Conservation (phyloP, 2,888 invertebrate genomes). For the Cataglyphis altisquamis region DNA sequence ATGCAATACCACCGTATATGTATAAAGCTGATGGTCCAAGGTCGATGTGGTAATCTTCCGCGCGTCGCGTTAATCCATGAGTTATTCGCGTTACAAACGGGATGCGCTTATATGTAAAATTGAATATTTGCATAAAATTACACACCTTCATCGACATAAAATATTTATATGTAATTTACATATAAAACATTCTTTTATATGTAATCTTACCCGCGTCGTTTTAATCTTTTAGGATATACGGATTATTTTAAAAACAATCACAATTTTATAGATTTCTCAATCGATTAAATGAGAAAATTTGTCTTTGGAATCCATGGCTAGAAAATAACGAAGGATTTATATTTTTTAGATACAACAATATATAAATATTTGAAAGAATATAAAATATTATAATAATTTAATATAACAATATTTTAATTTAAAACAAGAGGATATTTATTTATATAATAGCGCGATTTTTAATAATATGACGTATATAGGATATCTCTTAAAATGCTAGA, state of each 20-base stretch:
- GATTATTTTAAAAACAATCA: background rate
- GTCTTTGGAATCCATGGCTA: background rate
- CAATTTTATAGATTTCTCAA: background rate
- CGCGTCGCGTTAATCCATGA: slow-evolving; percentile 51
- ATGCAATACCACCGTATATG: slow-evolving; percentile 83
- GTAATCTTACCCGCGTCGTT: background rate
- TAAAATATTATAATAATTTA: background rate
- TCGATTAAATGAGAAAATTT: background rate
- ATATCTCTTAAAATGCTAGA: background rate
- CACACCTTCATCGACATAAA: slow-evolving; percentile 12
- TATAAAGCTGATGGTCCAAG: slow-evolving; percentile 83
- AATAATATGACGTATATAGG: background rate
- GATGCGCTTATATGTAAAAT: slow-evolving; percentile 31
- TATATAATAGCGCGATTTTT: background rate
- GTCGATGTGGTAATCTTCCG: slow-evolving; percentile 77
- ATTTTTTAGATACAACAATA: background rate
- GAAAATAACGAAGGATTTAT: background rate
- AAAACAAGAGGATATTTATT: background rate
- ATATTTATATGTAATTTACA: background rate
- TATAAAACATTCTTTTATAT: slow-evolving; percentile 1
- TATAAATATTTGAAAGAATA: background rate
- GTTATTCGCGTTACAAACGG: slow-evolving; percentile 27
- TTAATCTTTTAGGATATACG: background rate
- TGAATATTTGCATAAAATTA: slow-evolving; percentile 15
- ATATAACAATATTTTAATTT: background rate